Conservation (phyloP, 2,797 vertebrate genomes). For the Pampus argenteus region DNA sequence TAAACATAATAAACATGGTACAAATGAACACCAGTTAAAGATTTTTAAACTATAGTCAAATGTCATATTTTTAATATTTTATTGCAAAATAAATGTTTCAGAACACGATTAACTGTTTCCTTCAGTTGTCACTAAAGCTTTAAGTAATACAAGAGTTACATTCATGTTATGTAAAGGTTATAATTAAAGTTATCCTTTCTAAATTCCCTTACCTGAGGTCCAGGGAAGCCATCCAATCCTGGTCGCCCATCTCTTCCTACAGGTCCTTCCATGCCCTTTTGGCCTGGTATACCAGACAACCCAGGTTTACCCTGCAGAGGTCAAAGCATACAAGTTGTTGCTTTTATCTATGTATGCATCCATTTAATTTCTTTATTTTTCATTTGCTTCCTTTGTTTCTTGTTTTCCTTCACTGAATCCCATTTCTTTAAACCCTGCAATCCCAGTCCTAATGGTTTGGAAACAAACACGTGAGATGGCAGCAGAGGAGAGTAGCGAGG, state of each 20-base stretch:
- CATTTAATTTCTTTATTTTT: background rate
- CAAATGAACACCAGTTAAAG: background rate
- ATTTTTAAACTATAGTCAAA: no score
- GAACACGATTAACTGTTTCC: background rate
- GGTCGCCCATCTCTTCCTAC: constrained; percentile 88
- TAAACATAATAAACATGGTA: no score
- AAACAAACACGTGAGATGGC: background rate
- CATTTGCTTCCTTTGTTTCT: background rate
- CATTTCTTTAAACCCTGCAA: background rate
- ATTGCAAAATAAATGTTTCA: no score
- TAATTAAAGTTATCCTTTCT: no score
- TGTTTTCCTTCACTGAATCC: background rate
- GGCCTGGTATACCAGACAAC: constrained; percentile 83
- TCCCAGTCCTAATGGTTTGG: background rate
- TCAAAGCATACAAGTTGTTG: constrained; percentile 4
- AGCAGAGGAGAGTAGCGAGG: constrained; percentile 1
- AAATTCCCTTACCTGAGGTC: constrained; percentile 84
- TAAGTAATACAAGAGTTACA: background rate
- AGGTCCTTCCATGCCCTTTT: constrained; percentile 82
- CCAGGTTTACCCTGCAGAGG: constrained; percentile 85
- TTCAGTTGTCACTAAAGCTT: background rate
- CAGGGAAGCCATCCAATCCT: constrained; percentile 90
- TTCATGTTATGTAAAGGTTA: no score
- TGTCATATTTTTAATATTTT: no score
- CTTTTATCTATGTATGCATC: background rate